A percentile compares a stretch with the other conserved stretches of the same genome.
phyloP scores from a whole-genome alignment of 2,888 invertebrate species.

The Vandiemenella viatica region DNA sequence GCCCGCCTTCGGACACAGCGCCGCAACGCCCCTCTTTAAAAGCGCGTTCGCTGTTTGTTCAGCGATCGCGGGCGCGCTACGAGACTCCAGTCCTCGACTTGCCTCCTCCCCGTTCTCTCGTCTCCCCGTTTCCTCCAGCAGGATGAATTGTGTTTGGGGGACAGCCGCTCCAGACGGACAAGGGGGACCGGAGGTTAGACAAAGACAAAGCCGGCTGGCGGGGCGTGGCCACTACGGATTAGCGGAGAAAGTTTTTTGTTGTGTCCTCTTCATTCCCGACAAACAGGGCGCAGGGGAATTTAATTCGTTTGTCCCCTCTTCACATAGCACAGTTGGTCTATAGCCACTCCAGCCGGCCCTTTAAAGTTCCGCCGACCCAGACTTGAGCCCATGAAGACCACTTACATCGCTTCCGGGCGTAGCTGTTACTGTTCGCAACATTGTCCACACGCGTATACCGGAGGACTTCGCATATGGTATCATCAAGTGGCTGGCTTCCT shows the following conservation, averaged over 20 bases:
- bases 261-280: slow-evolving; percentile 12
- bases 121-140: not conserved
- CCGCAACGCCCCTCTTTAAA: not conserved
- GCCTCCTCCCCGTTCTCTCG: not conserved
- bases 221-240: not conserved
- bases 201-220: not conserved
- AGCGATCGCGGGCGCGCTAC: slow-evolving; percentile 1
- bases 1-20: not conserved
- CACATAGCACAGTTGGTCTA: too few species aligned
- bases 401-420: too few species aligned
- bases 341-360: too few species aligned
- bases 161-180: slow-evolving; percentile 3
- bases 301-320: slow-evolving; percentile 14
- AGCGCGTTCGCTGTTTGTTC: slow-evolving; percentile 6
- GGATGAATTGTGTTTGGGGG: slow-evolving; percentile 8
- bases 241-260: slow-evolving; percentile 1
- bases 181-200: not conserved
- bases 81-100: not conserved
- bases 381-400: too few species aligned
- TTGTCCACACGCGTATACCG: too few species aligned
- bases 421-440: too few species aligned
- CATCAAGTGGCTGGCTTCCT: too few species aligned
- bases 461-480: too few species aligned
- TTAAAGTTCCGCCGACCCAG: too few species aligned
- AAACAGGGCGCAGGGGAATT: slow-evolving; percentile 15